Percentiles rank a stretch among this genome's conserved stretches.
These are phyloP conservation scores for Aspidiotus rigidus DNA, from an alignment of 2,888 invertebrate genomes.

Conservation along the genomic window DNA sequence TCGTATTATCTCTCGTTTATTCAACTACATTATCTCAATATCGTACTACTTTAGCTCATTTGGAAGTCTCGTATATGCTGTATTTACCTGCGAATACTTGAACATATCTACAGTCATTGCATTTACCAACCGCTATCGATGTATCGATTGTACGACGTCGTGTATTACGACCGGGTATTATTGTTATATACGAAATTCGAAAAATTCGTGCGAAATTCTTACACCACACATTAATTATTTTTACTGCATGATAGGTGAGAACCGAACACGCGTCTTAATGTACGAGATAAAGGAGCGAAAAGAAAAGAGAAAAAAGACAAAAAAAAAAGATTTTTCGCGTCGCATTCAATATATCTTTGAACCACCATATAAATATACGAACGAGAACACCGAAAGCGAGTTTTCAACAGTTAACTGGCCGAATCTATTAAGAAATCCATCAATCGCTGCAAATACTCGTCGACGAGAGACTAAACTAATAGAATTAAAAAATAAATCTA, in stretches of 20 bases:
- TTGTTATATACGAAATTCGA: slow-evolving; percentile 2
- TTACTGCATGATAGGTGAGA: not conserved
- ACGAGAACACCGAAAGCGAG: not conserved
- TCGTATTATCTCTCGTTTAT: too few species aligned
- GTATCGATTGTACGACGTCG: too few species aligned
- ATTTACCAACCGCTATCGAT: not conserved
- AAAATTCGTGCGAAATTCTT: slow-evolving; percentile 11
- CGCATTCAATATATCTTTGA: not conserved
- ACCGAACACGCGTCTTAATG: not conserved
- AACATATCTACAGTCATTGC: slow-evolving; percentile 19
- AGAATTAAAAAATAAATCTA: slow-evolving; percentile 18
- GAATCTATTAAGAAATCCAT: slow-evolving; percentile 31
- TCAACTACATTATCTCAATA: too few species aligned
- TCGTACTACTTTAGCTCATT: too few species aligned
- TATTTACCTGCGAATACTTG: slow-evolving; percentile 24
- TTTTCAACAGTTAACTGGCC: not conserved
- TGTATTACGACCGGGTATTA: not conserved
- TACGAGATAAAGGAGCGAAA: not conserved
- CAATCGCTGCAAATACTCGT: slow-evolving; percentile 24
- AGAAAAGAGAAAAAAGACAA: not conserved
- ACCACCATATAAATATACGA: too few species aligned
- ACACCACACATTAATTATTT: slow-evolving; percentile 14
- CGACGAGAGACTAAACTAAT: slow-evolving; percentile 27
- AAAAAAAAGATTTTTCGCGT: slow-evolving; percentile 9
- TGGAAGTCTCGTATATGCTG: not conserved